These are phyloP conservation scores for Drosophila hawaiiensis DNA, from an alignment of 2,888 invertebrate genomes.

Conservation along the genomic window DNA sequence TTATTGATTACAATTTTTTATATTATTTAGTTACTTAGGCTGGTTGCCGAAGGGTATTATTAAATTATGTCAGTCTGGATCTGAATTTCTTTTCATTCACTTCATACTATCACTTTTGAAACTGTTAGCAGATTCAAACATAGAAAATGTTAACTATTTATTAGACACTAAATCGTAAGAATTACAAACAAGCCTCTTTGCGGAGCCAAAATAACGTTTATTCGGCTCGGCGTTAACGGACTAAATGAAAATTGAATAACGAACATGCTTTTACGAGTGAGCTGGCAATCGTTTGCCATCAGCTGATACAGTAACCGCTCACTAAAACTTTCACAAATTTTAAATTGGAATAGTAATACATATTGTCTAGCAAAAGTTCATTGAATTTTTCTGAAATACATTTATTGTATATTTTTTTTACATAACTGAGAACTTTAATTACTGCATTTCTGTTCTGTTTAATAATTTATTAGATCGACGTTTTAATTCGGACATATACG, in stretches of 20 bases:
- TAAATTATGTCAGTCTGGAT: background rate
- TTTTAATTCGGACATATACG: background rate
- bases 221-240: slow-evolving; percentile 52
- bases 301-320: slow-evolving; percentile 43
- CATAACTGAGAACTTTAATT: background rate
- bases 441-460: background rate
- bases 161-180: background rate
- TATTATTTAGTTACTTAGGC: background rate
- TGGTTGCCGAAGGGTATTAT: background rate
- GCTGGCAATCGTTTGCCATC: slow-evolving; percentile 18
- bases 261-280: slow-evolving; percentile 11
- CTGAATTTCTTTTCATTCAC: background rate
- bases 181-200: background rate
- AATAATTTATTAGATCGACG: background rate
- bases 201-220: slow-evolving; percentile 37
- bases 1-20: slow-evolving; percentile 9
- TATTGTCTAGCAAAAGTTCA: background rate
- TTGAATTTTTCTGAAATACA: background rate
- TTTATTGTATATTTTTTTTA: background rate
- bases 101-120: slow-evolving; percentile 12
- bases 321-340: background rate
- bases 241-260: slow-evolving; percentile 54
- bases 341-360: background rate
- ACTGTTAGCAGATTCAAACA: background rate
- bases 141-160: slow-evolving; percentile 3